A percentile compares a stretch with the other conserved stretches of the same genome.
These are phyloP conservation scores for Sacculina carcini DNA, from an alignment of 2,888 invertebrate genomes.

Conservation along the genomic window DNA sequence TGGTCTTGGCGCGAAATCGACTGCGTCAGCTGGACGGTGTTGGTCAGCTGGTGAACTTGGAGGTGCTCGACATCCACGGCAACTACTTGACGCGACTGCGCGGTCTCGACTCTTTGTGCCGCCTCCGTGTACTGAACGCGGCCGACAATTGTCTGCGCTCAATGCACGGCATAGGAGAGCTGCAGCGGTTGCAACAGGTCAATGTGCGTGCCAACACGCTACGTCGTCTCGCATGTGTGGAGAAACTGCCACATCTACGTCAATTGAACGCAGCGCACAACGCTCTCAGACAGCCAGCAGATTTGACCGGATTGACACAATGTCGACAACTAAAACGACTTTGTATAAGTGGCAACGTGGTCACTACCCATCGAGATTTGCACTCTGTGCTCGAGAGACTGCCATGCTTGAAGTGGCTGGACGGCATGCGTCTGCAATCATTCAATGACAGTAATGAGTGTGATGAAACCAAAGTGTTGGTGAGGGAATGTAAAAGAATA, in stretches of 20 bases:
- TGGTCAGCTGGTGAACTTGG: constrained; percentile 40
- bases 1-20: constrained; percentile 74
- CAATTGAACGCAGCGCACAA: constrained; percentile 61
- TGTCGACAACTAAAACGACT: constrained; percentile 50
- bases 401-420: constrained; percentile 2
- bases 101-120: constrained; percentile 35
- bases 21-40: constrained; percentile 52
- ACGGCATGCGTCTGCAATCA: background rate
- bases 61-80: constrained; percentile 76
- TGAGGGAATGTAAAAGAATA: too few relatives aligned
- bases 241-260: constrained; percentile 42
- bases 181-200: constrained; percentile 51
- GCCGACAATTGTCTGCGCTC: constrained; percentile 67
- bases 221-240: constrained; percentile 47
- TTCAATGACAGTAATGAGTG: too few relatives aligned
- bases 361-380: constrained; percentile 38
- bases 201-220: constrained; percentile 67
- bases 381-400: constrained; percentile 12
- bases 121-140: constrained; percentile 67
- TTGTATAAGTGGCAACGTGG: constrained; percentile 60
- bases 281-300: constrained; percentile 33
- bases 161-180: constrained; percentile 45
- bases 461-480: too few relatives aligned
- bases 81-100: constrained; percentile 53
- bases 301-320: background rate